Evolutionary conservation across 2,888 invertebrate genomes (phyloP).

Genomic region (Hirtodrosophila duncani): DNA sequence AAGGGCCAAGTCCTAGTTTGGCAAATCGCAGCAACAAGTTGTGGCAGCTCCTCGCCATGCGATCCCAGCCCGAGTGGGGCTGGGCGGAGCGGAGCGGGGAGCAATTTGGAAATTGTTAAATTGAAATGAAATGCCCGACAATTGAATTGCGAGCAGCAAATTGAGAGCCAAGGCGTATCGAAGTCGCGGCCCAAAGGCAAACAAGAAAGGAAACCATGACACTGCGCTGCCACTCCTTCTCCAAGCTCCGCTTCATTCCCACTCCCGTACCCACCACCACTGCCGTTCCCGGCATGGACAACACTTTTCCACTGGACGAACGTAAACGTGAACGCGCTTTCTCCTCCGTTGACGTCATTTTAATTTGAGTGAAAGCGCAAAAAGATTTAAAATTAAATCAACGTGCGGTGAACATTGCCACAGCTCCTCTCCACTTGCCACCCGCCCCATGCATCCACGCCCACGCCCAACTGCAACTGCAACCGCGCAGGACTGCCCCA

Average conservation of each 20-base stretch:
- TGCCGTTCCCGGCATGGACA: conserved; percentile 7
- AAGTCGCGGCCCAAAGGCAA: conserved; percentile 7
- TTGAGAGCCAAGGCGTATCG: conserved; percentile 37
- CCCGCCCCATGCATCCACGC: neutral
- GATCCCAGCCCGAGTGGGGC: too few species aligned
- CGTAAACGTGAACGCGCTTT: neutral
- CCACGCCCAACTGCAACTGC: neutral
- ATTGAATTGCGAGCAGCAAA: conserved; percentile 59
- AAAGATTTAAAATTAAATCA: conserved; percentile 67
- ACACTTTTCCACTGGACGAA: neutral
- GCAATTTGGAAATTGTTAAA: conserved; percentile 59
- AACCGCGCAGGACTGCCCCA: neutral
- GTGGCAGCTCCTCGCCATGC: too few species aligned
- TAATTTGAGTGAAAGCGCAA: conserved; percentile 61
- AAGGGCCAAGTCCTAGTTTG: too few species aligned
- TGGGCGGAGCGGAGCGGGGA: conserved; percentile 16
- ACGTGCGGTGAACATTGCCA: conserved; percentile 22
- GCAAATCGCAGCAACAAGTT: too few species aligned
- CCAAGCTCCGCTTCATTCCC: neutral
- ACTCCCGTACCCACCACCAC: conserved; percentile 20
- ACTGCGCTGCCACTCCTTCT: neutral
- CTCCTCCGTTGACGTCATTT: conserved; percentile 40
- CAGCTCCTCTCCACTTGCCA: conserved; percentile 1
- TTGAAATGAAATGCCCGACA: conserved; percentile 67
- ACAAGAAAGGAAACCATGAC: neutral